Base-by-base conservation (phyloP, 2,113 vertebrate genomes). In the Nansenia antarctica region DNA sequence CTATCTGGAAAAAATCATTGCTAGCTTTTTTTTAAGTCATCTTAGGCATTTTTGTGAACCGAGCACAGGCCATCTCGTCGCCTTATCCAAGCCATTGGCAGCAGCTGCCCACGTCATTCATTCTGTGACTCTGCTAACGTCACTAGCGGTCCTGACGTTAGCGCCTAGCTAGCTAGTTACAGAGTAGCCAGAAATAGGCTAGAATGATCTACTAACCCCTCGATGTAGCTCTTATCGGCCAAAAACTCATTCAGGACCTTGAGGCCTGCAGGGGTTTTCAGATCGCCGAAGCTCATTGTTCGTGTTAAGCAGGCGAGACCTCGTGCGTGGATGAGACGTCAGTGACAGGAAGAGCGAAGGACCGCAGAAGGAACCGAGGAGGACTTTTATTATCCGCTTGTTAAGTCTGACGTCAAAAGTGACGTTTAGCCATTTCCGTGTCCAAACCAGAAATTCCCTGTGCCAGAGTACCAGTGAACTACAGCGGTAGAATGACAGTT, bases 241-340 rank as follows among this genome's bases (percentile, higher is more conserved):
- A 99, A 78, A 84, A 96, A 99, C 29, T 94, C 93, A n/a, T 98
- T 96, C 20, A 99, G 94, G 70, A 96, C 93, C 67, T 92, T 92
- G 14, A 99, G 93, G 37, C 97, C 96, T 1, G 92, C 87, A 1
- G 93, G 59, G 0, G 93, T 93, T 88, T 94, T 96, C 27, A 99
- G 82, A 77, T 99, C 95, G 53, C 98, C 98, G 62, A 99, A 99
- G 22, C 98, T 96, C 98, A 99, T 99, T 37, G 9, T 78, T n/a
- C n/a, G n/a, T 64, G 42, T 67, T 62, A 22, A 58, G 7, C 53
- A 2, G 27, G 9, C 1, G 7, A 55, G 55, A 60, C 63, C 49
- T 73, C 60, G 69, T 74, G 15, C 29, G 29, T 8, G 57, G 15
- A 45, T 62, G 5, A 65, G 31, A n/a, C 2, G 42, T 39, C 1